Percentiles rank a stretch among this genome's conserved stretches.
Evolutionary conservation across 1,140 invertebrate species (phyloP).

Genomic region (Dendrolimus kikuchii): DNA sequence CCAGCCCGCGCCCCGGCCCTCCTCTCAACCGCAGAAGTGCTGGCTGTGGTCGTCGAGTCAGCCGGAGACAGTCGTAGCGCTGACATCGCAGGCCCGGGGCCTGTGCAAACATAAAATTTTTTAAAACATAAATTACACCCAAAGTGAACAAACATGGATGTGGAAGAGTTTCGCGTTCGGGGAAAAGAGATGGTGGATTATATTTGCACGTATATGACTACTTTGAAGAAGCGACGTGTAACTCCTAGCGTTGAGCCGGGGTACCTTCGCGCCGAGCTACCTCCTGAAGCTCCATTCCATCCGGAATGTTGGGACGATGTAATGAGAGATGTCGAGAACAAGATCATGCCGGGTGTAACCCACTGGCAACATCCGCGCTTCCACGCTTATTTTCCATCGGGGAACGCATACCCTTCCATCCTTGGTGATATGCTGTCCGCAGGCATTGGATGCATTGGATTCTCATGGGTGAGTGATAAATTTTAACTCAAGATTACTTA

Average conservation of each 20-base stretch:
- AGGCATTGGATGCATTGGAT: constrained; percentile 97
- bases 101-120: constrained; percentile 3
- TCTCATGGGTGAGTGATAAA: constrained; percentile 90
- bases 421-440: constrained; percentile 98
- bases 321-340: constrained; percentile 94
- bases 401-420: constrained; percentile 98
- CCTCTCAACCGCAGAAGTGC: constrained; percentile 43
- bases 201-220: constrained; percentile 95
- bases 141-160: constrained; percentile 79
- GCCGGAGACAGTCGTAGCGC: constrained; percentile 47
- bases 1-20: constrained; percentile 24
- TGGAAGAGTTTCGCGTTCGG: constrained; percentile 88
- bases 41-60: constrained; percentile 50
- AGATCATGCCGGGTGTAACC: constrained; percentile 98
- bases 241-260: constrained; percentile 94
- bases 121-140: background rate
- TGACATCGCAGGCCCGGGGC: constrained; percentile 34
- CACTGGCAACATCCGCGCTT: constrained; percentile 99
- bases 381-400: constrained; percentile 98
- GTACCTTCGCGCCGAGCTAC: constrained; percentile 89
- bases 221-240: constrained; percentile 85
- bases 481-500: too few relatives aligned
- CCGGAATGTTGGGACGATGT: constrained; percentile 94
- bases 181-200: constrained; percentile 99
- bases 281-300: constrained; percentile 86